Conservation (phyloP, 2,113 vertebrate species). For the Nestor notabilis region DNA sequence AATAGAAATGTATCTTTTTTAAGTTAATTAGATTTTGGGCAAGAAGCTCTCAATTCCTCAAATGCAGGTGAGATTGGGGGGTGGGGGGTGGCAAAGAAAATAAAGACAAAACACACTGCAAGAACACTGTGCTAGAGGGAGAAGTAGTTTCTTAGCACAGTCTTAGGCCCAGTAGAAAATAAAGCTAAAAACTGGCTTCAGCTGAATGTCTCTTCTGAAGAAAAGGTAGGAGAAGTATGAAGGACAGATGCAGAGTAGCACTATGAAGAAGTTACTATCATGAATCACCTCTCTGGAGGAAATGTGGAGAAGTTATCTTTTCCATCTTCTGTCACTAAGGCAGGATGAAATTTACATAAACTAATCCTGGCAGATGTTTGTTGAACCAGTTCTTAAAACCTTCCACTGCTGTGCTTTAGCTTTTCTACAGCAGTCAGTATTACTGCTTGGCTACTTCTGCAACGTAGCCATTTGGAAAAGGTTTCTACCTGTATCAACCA, state of each 20-base stretch:
- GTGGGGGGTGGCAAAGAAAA: accelerated
- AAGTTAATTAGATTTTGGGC: background rate
- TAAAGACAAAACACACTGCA: background rate
- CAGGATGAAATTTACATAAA: background rate
- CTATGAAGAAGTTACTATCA: background rate
- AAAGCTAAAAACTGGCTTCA: background rate
- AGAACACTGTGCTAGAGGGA: background rate
- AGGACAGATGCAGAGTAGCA: background rate
- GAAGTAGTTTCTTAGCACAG: background rate
- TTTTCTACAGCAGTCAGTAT: background rate
- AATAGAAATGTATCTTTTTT: background rate
- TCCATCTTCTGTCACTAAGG: background rate
- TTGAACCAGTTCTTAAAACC: background rate
- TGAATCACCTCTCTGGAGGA: background rate
- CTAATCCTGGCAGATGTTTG: background rate
- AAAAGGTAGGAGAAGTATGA: background rate
- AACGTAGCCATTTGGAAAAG: background rate
- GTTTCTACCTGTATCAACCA: background rate
- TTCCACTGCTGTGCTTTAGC: background rate
- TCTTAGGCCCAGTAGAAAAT: background rate
- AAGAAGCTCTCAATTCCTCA: background rate
- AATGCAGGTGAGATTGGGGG: background rate
- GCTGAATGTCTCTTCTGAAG: background rate
- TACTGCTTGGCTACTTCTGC: background rate
- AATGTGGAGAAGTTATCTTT: background rate